Evolutionary conservation across 2,797 vertebrate genomes (phyloP).

Genomic region (Sebastiscus albofasciatus): DNA sequence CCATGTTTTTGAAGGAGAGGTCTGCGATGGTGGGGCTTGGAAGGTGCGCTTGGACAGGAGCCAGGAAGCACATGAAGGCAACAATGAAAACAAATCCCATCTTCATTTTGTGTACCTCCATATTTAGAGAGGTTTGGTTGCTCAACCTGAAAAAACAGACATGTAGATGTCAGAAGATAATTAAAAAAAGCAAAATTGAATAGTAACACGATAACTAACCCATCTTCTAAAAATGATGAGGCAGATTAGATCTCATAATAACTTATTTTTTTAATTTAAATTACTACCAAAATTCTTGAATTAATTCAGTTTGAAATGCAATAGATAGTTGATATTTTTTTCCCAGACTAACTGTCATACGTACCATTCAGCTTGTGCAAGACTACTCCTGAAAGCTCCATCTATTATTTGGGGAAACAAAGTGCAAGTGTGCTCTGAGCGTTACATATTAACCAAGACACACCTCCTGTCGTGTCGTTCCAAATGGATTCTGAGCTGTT

Average conservation of each 20-base stretch:
- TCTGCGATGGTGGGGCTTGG: constrained; percentile 68
- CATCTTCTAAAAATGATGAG: neutral
- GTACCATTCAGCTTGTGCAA: constrained; percentile 66
- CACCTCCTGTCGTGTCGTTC: constrained; percentile 8
- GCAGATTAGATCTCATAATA: neutral
- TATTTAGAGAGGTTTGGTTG: constrained; percentile 2
- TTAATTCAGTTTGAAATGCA: neutral
- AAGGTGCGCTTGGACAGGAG: constrained; percentile 39
- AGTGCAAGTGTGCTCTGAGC: constrained; percentile 82
- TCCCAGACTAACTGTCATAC: constrained; percentile 31
- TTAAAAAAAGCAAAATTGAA: neutral
- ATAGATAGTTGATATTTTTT: neutral
- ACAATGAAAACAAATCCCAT: constrained; percentile 60
- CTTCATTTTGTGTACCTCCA: constrained; percentile 47
- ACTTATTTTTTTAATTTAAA: neutral
- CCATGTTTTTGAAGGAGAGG: constrained; percentile 85
- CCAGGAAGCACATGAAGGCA: constrained; percentile 50
- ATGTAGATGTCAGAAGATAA: neutral
- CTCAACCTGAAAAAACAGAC: constrained; percentile 46
- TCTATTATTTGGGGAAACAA: constrained; percentile 83
- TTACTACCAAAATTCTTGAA: neutral
- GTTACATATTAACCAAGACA: constrained; percentile 83
- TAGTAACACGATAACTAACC: neutral
- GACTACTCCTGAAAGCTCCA: constrained; percentile 46
- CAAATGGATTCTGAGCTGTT: constrained; percentile 17